Base-by-base conservation (phyloP, 2,797 vertebrate species). In the Scolopax bukidnonensis region DNA sequence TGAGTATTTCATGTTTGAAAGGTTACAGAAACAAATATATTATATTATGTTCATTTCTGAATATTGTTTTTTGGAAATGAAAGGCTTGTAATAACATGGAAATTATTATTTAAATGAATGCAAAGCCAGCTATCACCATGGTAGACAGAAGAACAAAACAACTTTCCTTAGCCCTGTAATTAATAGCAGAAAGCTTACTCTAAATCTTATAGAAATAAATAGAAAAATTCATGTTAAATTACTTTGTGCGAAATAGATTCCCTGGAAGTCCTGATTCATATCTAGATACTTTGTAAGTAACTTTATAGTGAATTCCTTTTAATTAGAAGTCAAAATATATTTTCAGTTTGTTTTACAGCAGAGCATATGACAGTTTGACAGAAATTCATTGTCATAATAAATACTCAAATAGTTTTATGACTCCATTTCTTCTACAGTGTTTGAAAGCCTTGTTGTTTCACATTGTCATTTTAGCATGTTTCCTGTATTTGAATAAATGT, bases 271-370 rank as follows among this genome's bases (percentile, higher is more conserved):
- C 30, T 47, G 64, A 80, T 87, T 85, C 40, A 30, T 89, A 63
- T 56, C 38, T 74, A 54, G 40, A 32, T 80, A 63, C 19, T 91
- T 80, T 70, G 9, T 60, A 81, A 82, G 89, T 93, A 86, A 54
- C 47, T 94, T 74, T 17, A 50, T 30, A 82, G 25, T 40, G 14
- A 50, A 24, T 61, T 73, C 30, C 12, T 84, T 92, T 89, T 82
- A 76, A 63, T 89, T 78, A 90, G 23, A 80, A 86, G 86, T 80
- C 30, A 88, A 90, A 92, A 86, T 86, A 67, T 67, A 75, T 83
- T 75, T 94, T 87, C 60, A 54, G n/a, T 70, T 79, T 79, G 5
- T 24, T 94, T 85, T 85, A 73, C 40, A 80, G 27, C 30, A 68
- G 4, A 79, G 17, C 25, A 12, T 2, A 0, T 2, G 0, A 27